phyloP scores from a whole-genome alignment of 2,113 vertebrate genomes.

The Lepidothrix coronata region DNA sequence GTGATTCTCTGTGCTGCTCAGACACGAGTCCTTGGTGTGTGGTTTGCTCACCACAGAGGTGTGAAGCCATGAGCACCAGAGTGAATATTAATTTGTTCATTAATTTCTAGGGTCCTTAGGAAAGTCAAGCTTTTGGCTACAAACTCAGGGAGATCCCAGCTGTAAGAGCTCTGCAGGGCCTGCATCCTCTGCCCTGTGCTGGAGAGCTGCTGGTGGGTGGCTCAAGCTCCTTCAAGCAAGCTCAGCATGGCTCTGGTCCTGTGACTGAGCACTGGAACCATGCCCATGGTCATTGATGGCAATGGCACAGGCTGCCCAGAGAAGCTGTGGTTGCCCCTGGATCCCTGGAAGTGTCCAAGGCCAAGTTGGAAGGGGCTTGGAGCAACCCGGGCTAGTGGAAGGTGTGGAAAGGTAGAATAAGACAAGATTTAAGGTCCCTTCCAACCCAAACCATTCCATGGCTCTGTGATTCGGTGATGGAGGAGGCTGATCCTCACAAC shows the following conservation, averaged over 20 bases:
- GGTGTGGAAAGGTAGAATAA: background rate
- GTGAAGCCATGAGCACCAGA: background rate
- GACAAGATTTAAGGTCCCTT: background rate
- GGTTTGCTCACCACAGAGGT: background rate
- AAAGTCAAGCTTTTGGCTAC: background rate
- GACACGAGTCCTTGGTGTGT: accelerated
- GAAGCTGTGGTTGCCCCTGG: background rate
- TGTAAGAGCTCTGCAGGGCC: accelerated
- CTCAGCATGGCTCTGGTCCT: background rate
- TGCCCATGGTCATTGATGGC: background rate
- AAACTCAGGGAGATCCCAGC: background rate
- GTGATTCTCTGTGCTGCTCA: background rate
- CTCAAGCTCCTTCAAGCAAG: background rate
- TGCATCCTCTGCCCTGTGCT: background rate
- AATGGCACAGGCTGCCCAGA: background rate
- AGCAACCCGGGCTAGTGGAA: background rate
- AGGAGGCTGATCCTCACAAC: background rate
- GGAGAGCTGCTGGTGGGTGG: background rate
- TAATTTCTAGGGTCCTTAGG: background rate
- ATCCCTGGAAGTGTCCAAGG: background rate
- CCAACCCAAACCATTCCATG: background rate
- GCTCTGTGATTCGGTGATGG: background rate
- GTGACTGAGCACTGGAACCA: background rate
- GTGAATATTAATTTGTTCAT: background rate
- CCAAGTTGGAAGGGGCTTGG: background rate